Percentiles rank a stretch among this genome's conserved stretches.
Conservation (phyloP, 2,113 vertebrate species). For the Andinoacara biseriatus region DNA sequence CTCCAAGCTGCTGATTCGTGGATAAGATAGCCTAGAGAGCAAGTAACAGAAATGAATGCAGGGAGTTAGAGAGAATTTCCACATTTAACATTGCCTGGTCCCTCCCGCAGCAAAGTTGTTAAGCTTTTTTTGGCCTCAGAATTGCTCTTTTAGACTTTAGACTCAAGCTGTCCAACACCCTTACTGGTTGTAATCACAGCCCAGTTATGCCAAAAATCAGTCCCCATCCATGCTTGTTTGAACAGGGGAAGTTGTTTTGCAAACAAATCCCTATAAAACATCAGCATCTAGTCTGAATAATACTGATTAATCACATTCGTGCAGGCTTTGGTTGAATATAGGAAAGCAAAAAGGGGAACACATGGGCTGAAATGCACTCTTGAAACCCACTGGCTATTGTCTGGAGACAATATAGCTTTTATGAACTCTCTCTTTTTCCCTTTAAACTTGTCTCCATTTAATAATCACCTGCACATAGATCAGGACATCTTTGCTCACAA, state of each 20-base stretch:
- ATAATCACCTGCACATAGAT: accelerated
- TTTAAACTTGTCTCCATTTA: not conserved
- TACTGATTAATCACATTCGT: no score
- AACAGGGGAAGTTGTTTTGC: not conserved
- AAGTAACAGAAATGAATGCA: not conserved
- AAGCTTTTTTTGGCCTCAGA: not conserved
- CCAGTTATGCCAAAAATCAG: not conserved
- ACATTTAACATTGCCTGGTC: not conserved
- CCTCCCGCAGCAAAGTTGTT: no score
- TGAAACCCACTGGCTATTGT: not conserved
- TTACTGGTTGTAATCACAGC: not conserved
- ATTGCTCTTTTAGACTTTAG: not conserved
- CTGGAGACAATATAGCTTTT: not conserved
- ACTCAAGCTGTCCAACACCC: not conserved
- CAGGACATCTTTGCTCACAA: no score
- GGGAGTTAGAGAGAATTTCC: not conserved
- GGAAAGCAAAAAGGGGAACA: not conserved
- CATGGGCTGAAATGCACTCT: not conserved
- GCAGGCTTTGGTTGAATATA: no score
- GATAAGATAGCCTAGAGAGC: conserved; percentile 89
- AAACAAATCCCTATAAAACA: not conserved
- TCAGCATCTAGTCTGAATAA: not conserved
- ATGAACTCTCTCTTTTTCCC: not conserved
- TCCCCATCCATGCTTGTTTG: not conserved
- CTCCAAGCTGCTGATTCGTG: conserved; percentile 95